These are phyloP conservation scores for Anguilla obscura DNA, from an alignment of 2,797 vertebrate species.

Conservation along the genomic window DNA sequence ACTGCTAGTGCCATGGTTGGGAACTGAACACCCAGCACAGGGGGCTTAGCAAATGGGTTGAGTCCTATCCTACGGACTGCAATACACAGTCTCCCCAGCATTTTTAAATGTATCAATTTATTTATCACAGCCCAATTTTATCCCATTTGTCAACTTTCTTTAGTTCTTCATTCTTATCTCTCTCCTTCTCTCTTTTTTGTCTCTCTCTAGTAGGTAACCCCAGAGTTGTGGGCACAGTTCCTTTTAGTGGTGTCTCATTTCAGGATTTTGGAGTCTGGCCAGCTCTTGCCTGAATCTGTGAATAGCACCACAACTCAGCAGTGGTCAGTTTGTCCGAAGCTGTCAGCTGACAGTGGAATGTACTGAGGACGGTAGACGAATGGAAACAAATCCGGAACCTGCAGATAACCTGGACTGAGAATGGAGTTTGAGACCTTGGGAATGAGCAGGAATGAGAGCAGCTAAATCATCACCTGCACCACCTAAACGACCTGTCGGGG, in stretches of 20 bases:
- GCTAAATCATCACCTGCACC: background rate
- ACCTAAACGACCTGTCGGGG: background rate
- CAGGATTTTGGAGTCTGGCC: conserved; percentile 9
- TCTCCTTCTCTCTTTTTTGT: background rate
- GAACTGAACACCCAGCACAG: background rate
- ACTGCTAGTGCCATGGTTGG: background rate
- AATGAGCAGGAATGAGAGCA: background rate
- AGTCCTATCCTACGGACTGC: no score
- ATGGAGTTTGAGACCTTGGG: background rate
- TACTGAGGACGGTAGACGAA: background rate
- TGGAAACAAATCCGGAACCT: no score
- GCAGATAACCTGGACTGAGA: background rate
- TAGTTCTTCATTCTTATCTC: background rate
- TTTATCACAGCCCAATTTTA: background rate
- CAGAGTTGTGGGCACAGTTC: background rate
- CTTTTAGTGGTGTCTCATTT: conserved; percentile 8
- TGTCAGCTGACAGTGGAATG: background rate
- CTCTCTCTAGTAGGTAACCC: background rate
- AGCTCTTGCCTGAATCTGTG: background rate
- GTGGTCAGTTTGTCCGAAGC: background rate
- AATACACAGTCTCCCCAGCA: background rate
- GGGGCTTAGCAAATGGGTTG: no score
- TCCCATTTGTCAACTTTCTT: background rate
- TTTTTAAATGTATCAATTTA: background rate
- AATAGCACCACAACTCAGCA: background rate